Evolutionary conservation across 1,140 invertebrate genomes (phyloP).

Genomic region (Lutraria rhynchaena): DNA sequence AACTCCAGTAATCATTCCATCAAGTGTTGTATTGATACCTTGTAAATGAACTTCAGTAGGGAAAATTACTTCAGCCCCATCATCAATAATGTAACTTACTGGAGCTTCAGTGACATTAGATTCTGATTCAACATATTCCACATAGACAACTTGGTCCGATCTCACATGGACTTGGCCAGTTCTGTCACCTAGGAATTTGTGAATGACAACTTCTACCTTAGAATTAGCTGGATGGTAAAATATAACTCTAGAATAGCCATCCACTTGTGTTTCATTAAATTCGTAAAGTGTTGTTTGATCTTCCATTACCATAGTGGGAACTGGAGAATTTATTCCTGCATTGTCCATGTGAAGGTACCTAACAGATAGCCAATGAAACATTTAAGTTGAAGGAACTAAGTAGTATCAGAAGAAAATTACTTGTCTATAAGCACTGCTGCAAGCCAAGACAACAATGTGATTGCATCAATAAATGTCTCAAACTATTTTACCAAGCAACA

Average conservation of each 20-base stretch:
- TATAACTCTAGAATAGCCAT: constrained; percentile 66
- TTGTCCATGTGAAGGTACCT: constrained; percentile 73
- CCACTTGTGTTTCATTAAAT: constrained; percentile 73
- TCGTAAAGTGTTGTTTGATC: constrained; percentile 67
- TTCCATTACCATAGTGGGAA: constrained; percentile 71
- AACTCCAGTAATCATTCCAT: constrained; percentile 69
- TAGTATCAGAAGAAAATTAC: too few relatives aligned
- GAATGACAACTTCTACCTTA: constrained; percentile 60
- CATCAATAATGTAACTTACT: constrained; percentile 73
- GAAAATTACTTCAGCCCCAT: constrained; percentile 69
- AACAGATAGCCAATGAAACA: too few relatives aligned
- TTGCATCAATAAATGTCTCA: too few relatives aligned
- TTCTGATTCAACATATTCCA: constrained; percentile 73
- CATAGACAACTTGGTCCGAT: constrained; percentile 62
- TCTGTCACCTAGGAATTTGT: constrained; percentile 70
- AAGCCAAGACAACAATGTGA: too few relatives aligned
- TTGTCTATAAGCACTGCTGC: too few relatives aligned
- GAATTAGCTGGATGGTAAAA: constrained; percentile 64
- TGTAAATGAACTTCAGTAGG: constrained; percentile 74
- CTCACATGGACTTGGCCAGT: constrained; percentile 73
- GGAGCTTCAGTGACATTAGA: constrained; percentile 74
- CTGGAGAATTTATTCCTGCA: constrained; percentile 65
- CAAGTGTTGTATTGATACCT: constrained; percentile 70
- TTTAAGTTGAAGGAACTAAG: too few relatives aligned
- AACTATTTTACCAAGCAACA: too few relatives aligned